Conservation (phyloP, 2,888 invertebrate genomes). For the Mystacides longicornis region DNA sequence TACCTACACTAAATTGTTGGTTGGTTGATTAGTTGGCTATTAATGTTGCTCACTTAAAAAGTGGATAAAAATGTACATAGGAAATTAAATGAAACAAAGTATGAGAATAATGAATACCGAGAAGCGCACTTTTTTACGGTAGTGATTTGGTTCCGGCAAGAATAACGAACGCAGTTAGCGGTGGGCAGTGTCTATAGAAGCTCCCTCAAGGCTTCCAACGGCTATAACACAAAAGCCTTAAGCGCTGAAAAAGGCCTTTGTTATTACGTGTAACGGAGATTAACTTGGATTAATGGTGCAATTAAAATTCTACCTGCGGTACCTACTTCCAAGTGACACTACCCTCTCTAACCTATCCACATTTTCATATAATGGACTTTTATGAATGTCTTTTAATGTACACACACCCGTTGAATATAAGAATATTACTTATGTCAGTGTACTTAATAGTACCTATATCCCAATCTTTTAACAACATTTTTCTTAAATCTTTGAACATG, state of each 20-base stretch:
- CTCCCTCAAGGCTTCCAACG: background rate
- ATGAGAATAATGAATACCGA: background rate
- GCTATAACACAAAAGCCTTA: background rate
- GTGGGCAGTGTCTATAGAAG: background rate
- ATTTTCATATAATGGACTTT: background rate
- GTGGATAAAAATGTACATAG: too few relatives aligned
- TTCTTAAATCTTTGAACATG: too few relatives aligned
- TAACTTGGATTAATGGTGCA: conserved; percentile 1
- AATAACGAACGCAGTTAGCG: too few relatives aligned
- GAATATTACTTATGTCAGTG: too few relatives aligned
- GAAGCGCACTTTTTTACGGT: background rate
- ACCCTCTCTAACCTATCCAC: too few relatives aligned
- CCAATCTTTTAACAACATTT: too few relatives aligned
- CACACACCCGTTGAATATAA: background rate
- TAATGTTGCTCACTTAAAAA: too few relatives aligned
- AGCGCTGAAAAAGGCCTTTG: background rate
- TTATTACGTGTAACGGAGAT: background rate
- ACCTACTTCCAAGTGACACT: background rate
- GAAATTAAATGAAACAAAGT: too few relatives aligned
- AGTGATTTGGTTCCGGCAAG: background rate
- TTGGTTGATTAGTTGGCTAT: too few relatives aligned
- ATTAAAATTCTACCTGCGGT: conserved; percentile 2
- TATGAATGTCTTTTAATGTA: background rate
- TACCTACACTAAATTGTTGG: too few relatives aligned
- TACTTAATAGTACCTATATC: too few relatives aligned